Percentiles rank a stretch among this genome's conserved stretches.
Evolutionary conservation across 2,797 vertebrate genomes (phyloP).

Genomic region (Peromyscus aztecus): DNA sequence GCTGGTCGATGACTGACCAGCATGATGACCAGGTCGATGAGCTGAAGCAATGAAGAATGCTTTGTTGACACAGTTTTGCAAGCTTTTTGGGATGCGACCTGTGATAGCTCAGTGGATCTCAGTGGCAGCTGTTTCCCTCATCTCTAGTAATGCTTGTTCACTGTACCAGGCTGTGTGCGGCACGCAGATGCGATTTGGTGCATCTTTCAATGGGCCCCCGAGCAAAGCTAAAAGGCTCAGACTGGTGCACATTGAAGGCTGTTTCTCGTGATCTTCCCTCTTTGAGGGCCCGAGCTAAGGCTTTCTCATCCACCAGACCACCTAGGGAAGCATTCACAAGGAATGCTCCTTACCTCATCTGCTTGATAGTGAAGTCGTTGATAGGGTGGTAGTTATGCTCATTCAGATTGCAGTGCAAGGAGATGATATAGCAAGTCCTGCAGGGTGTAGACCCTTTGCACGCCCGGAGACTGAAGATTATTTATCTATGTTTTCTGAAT

Average conservation of each 20-base stretch:
- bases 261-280: constrained; percentile 98
- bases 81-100: constrained; percentile 97
- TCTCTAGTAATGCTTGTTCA: constrained; percentile 97
- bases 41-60: constrained; percentile 96
- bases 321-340: constrained; percentile 97
- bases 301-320: constrained; percentile 98
- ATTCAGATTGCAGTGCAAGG: constrained; percentile 98
- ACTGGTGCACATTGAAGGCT: constrained; percentile 97
- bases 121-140: constrained; percentile 97
- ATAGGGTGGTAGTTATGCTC: constrained; percentile 99
- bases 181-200: constrained; percentile 97
- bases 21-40: no score
- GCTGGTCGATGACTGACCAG: constrained; percentile 98
- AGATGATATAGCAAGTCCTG: constrained; percentile 99
- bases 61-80: constrained; percentile 98
- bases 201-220: constrained; percentile 97
- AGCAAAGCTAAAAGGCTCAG: constrained; percentile 97
- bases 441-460: constrained; percentile 97
- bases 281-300: constrained; percentile 97
- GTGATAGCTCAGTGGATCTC: constrained; percentile 97
- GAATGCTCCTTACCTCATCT: constrained; percentile 99
- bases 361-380: constrained; percentile 99
- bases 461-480: constrained; percentile 91
- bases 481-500: constrained; percentile 4
- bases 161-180: constrained; percentile 99